Evolutionary conservation across 2,113 vertebrate species (phyloP), one percentile per base, ranked within the genome.

Genomic region (Procavia capensis): DNA sequence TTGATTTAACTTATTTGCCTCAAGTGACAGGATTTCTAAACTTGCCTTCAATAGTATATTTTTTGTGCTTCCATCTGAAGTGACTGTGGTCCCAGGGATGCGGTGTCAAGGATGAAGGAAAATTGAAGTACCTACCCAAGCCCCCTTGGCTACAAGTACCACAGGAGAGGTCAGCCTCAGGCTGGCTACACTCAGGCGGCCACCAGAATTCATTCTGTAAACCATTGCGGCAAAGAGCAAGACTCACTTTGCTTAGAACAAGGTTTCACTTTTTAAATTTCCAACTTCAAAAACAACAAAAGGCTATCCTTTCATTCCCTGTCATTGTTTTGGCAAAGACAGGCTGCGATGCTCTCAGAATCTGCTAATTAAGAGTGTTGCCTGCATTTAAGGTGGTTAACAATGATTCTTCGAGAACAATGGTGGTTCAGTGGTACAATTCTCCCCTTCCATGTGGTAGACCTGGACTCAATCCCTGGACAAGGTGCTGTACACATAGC

Each of bases 21-120:
- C 85, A 63, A 88, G 82, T 80, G 82, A 84, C 43, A 80, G 90
- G 79, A 13, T 91, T 95, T 95, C 86, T 89, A 89, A 96, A 82
- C 39, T 68, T 61, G 20, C 74, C 83, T 85, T 91, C 70, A 76
- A 0, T 76, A 61, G 88, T 63, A 43, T 85, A 36, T 95, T 92
- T 86, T 16, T 63, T n/a, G 24, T 64, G 85, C 43, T 90, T 94
- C 45, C 25, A 0, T 86, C 47, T 83, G 78, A 95, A 92, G 88
- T 4, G 0, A 39, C 17, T n/a, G 3, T 74, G 29, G 50, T 82
- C 50, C 34, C 31, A 31, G 45, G 78, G 41, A 84, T 80, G 43
- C 10, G 17, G 34, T 27, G 0, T 57, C 70, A 95, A 36, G 31
- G 34, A 36, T 20, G 34, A 84, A 81, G 39, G 43, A 34, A 78